Percentiles rank a stretch among this genome's conserved stretches.
Evolutionary conservation across 2,888 invertebrate genomes (phyloP).

Genomic region (Punctoribates punctum): DNA sequence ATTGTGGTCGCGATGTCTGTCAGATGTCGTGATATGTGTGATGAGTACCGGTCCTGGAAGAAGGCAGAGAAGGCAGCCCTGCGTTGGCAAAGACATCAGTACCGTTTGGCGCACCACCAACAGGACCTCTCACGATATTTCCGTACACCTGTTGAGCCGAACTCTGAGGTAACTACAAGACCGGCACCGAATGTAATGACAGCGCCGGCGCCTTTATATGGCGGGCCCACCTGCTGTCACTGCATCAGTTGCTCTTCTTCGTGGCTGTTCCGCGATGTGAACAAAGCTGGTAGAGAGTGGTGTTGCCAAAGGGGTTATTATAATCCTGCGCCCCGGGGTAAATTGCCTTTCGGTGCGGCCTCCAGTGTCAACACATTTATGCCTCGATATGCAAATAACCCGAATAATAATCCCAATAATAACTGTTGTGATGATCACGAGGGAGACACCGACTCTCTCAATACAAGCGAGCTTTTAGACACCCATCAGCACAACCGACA

Average conservation of each 20-base stretch:
- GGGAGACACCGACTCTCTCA: conserved; percentile 19
- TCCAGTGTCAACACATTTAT: conserved; percentile 44
- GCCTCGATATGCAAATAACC: conserved; percentile 35
- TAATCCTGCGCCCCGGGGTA: conserved; percentile 43
- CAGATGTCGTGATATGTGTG: conserved; percentile 45
- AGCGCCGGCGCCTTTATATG: conserved; percentile 21
- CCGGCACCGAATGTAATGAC: not conserved
- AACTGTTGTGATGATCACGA: conserved; percentile 10
- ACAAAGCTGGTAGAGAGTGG: conserved; percentile 38
- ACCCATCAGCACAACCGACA: conserved; percentile 4
- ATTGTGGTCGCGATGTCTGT: conserved; percentile 45
- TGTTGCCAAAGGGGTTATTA: conserved; percentile 44
- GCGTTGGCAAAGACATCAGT: conserved; percentile 41
- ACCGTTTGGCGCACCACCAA: conserved; percentile 21
- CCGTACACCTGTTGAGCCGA: conserved; percentile 27
- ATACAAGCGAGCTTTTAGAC: conserved; percentile 19
- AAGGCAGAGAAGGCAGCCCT: conserved; percentile 44
- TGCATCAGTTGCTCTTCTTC: conserved; percentile 42
- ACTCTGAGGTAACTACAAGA: not conserved
- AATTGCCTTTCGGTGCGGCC: conserved; percentile 45
- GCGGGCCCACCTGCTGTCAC: conserved; percentile 39
- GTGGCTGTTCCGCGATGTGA: conserved; percentile 39
- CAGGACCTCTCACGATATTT: conserved; percentile 41
- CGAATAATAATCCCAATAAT: not conserved
- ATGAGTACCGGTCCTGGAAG: conserved; percentile 44